These are phyloP conservation scores for Allenopithecus nigroviridis DNA, from an alignment of 2,797 vertebrate species.

Conservation along the genomic window DNA sequence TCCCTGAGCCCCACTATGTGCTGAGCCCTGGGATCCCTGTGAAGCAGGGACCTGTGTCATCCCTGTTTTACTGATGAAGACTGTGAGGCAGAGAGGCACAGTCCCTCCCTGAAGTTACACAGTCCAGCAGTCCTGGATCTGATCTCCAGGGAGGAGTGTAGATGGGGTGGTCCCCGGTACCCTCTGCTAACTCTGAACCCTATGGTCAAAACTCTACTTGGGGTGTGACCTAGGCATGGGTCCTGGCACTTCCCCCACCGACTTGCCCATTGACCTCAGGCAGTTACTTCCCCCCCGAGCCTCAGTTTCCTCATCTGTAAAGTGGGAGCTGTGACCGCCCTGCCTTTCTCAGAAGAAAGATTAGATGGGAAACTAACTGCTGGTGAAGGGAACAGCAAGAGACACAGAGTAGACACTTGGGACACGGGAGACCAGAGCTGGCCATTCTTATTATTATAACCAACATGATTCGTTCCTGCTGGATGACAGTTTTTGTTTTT, in stretches of 20 bases:
- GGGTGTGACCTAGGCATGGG: background rate
- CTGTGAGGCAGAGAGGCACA: background rate
- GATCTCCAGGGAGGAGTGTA: background rate
- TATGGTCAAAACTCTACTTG: background rate
- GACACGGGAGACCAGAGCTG: background rate
- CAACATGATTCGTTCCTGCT: background rate
- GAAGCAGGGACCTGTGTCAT: background rate
- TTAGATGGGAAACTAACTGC: background rate
- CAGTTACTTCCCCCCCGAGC: background rate
- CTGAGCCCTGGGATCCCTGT: background rate
- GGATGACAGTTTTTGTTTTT: background rate
- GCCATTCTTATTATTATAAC: background rate
- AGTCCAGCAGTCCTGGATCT: background rate
- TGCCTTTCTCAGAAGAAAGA: background rate
- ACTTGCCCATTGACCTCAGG: background rate
- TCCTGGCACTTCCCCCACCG: background rate
- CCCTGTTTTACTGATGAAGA: background rate
- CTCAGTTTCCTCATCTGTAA: constrained; percentile 24
- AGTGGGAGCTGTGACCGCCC: background rate
- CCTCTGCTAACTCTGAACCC: background rate
- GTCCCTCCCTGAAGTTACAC: background rate
- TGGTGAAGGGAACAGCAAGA: background rate
- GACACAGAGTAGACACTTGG: background rate
- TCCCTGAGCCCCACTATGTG: background rate
- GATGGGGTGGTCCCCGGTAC: background rate